Percentiles rank a stretch among this genome's conserved stretches.
Conservation (phyloP, 2,797 vertebrate species). For the Babyrousa celebensis region DNA sequence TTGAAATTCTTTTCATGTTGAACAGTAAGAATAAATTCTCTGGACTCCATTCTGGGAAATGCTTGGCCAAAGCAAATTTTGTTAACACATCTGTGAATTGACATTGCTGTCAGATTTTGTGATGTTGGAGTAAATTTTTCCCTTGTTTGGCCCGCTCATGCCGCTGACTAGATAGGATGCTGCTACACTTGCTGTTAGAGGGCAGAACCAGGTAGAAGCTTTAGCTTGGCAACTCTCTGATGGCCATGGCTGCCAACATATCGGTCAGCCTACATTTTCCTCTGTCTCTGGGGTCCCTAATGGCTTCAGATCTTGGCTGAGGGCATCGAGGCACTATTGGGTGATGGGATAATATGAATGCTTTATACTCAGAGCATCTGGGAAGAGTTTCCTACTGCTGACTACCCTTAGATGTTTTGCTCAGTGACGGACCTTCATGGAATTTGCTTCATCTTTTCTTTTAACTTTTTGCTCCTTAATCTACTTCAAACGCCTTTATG, state of each 20-base stretch:
- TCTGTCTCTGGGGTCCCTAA: neutral
- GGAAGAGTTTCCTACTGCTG: neutral
- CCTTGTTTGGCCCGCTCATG: neutral
- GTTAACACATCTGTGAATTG: neutral
- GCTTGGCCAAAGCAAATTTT: neutral
- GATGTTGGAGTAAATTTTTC: neutral
- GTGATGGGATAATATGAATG: neutral
- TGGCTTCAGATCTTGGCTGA: neutral
- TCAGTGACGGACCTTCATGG: neutral
- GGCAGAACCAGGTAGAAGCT: neutral
- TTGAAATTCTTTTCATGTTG: neutral
- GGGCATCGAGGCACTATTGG: neutral
- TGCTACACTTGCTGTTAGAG: neutral
- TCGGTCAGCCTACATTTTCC: neutral
- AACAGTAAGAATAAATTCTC: neutral
- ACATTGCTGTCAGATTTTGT: neutral
- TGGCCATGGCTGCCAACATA: neutral
- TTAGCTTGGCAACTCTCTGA: neutral
- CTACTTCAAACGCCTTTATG: neutral
- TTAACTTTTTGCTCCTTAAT: neutral
- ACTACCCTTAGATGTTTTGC: neutral
- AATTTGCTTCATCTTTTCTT: neutral
- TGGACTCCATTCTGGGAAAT: neutral
- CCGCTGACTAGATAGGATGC: neutral
- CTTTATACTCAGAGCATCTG: neutral